phyloP scores from a whole-genome alignment of 2,888 invertebrate species.

The Brachylomia viminalis region DNA sequence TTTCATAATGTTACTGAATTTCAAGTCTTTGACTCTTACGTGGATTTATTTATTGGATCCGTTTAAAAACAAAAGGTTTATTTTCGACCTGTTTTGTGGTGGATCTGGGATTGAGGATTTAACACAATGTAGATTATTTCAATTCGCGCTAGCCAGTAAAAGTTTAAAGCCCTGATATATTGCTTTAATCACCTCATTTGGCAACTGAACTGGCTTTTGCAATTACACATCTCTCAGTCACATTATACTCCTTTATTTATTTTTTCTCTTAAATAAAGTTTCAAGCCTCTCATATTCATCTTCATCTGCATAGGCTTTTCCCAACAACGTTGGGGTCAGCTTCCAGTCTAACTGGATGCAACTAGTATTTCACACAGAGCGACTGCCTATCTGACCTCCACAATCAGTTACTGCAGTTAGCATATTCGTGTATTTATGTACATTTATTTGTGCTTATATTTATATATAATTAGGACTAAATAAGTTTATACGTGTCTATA shows the following conservation, averaged over 20 bases:
- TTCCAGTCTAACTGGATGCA: not conserved
- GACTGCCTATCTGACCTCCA: not conserved
- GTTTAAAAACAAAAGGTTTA: constrained; percentile 61
- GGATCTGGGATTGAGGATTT: constrained; percentile 8
- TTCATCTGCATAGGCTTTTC: not conserved
- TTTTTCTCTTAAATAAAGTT: not conserved
- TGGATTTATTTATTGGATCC: constrained; percentile 39
- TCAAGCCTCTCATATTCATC: not conserved
- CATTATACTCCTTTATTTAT: not conserved
- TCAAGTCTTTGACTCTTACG: constrained; percentile 39
- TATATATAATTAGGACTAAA: too few relatives aligned
- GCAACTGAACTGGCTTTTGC: constrained; percentile 15
- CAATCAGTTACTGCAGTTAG: not conserved
- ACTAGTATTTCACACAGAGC: not conserved
- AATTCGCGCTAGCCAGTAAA: constrained; percentile 14
- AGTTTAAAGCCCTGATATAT: constrained; percentile 8
- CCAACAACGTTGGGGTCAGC: not conserved
- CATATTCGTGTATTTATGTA: too few relatives aligned
- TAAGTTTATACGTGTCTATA: too few relatives aligned
- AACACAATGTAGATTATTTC: constrained; percentile 29
- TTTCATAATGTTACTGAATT: constrained; percentile 33
- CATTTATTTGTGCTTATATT: too few relatives aligned
- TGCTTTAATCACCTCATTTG: constrained; percentile 44
- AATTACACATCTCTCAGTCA: constrained; percentile 19
- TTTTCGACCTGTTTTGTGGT: constrained; percentile 38